phyloP scores from a whole-genome alignment of 2,797 vertebrate genomes.

The Acestrorhynchus altus region DNA sequence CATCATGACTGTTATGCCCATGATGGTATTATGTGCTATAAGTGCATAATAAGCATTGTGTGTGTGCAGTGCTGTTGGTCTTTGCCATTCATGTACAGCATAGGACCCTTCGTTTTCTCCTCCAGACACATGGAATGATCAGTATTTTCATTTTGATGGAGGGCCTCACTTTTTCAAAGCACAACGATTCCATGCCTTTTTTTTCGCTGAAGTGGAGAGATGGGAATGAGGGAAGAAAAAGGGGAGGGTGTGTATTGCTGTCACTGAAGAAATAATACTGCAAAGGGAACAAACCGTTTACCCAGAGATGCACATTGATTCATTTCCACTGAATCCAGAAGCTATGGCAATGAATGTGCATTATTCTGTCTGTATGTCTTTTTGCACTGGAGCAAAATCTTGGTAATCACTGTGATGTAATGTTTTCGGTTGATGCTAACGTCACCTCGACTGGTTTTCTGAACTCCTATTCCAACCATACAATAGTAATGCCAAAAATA shows the following conservation, averaged over 20 bases:
- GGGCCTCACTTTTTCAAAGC: slow-evolving; percentile 40
- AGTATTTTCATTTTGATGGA: slow-evolving; percentile 35
- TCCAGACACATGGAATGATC: slow-evolving; percentile 21
- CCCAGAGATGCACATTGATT: slow-evolving; percentile 23
- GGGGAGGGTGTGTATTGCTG: background rate
- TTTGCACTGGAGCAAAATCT: slow-evolving; percentile 82
- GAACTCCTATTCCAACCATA: slow-evolving; percentile 65
- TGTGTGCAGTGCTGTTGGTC: slow-evolving; percentile 17
- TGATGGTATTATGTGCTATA: slow-evolving; percentile 5
- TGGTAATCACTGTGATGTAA: slow-evolving; percentile 58
- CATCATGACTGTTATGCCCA: slow-evolving; percentile 25
- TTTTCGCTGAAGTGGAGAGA: slow-evolving; percentile 10
- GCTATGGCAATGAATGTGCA: slow-evolving; percentile 45
- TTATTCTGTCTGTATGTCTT: slow-evolving; percentile 12
- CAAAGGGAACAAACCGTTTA: background rate
- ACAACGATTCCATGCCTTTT: slow-evolving; percentile 43
- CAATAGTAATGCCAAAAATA: slow-evolving; percentile 74
- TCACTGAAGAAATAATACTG: background rate
- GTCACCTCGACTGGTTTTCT: slow-evolving; percentile 36
- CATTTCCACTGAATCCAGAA: slow-evolving; percentile 35
- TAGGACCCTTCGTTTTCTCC: slow-evolving; percentile 15
- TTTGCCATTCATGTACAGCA: slow-evolving; percentile 5
- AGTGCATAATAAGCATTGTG: slow-evolving; percentile 32
- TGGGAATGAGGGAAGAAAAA: too few species aligned
- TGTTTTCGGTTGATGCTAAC: slow-evolving; percentile 40